phyloP scores from a whole-genome alignment of 2,797 vertebrate genomes.

The Chaetodon trifasciatus region DNA sequence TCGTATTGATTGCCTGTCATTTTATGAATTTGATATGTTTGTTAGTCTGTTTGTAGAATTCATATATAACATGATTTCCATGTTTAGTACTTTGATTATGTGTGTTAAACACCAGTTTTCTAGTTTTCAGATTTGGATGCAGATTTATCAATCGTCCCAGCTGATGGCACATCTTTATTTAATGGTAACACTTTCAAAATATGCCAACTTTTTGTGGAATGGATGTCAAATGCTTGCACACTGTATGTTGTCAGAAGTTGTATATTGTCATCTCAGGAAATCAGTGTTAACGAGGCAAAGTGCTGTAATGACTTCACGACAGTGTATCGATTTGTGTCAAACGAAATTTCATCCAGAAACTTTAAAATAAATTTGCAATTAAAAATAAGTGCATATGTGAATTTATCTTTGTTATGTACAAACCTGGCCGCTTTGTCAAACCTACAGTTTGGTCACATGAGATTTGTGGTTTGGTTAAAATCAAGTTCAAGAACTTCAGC shows the following conservation, averaged over 20 bases:
- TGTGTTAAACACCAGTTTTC: constrained; percentile 48
- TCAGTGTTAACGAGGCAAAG: constrained; percentile 60
- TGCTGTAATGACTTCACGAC: constrained; percentile 54
- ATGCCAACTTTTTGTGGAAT: constrained; percentile 55
- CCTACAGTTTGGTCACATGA: too few relatives aligned
- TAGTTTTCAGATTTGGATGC: constrained; percentile 54
- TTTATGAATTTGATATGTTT: constrained; percentile 61
- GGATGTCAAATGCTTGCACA: constrained; percentile 36
- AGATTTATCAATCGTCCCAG: constrained; percentile 41
- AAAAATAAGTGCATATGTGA: background rate
- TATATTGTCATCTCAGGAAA: constrained; percentile 82
- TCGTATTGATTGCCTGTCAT: constrained; percentile 48
- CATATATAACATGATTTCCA: constrained; percentile 42
- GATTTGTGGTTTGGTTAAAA: too few relatives aligned
- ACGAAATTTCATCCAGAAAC: constrained; percentile 54
- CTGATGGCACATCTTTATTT: constrained; percentile 48
- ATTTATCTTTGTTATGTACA: too few relatives aligned
- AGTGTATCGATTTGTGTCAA: constrained; percentile 68
- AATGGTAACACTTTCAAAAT: constrained; percentile 54
- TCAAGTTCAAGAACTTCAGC: too few relatives aligned
- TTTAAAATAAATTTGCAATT: constrained; percentile 58
- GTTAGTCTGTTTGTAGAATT: constrained; percentile 57
- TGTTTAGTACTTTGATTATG: constrained; percentile 40
- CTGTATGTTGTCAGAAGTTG: constrained; percentile 61
- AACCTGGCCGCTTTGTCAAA: too few relatives aligned